phyloP scores from a whole-genome alignment of 1,140 invertebrate species.

The Cryptotermes secundus region DNA sequence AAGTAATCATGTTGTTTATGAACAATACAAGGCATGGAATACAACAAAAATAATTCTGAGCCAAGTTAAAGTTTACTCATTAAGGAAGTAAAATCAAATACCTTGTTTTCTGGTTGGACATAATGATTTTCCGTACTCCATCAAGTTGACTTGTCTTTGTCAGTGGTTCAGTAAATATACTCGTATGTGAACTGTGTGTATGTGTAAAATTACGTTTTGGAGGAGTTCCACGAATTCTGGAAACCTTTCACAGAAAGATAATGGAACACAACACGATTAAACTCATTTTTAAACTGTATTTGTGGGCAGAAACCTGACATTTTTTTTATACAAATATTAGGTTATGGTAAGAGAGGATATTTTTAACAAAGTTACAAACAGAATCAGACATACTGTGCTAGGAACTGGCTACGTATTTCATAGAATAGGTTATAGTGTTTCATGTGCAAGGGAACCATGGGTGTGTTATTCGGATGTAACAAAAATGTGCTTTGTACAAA shows the following conservation, averaged over 20 bases:
- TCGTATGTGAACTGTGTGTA: background rate
- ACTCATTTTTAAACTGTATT: too few species aligned
- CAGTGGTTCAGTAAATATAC: constrained; percentile 22
- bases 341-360: background rate
- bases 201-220: constrained; percentile 24
- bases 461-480: background rate
- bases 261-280: too few species aligned
- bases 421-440: too few species aligned
- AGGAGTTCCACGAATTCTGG: constrained; percentile 34
- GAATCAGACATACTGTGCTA: too few species aligned
- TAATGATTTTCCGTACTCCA: constrained; percentile 33
- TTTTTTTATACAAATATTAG: background rate
- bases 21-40: too few species aligned
- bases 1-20: too few species aligned
- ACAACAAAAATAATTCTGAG: too few species aligned
- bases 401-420: too few species aligned
- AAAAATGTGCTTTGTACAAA: background rate
- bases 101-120: constrained; percentile 33
- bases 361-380: background rate
- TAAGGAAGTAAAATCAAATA: background rate
- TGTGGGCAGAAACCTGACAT: too few species aligned
- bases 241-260: constrained; percentile 26
- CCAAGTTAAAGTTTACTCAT: too few species aligned
- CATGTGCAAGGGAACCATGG: too few species aligned
- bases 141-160: constrained; percentile 28